Base-by-base conservation (phyloP, 1,140 invertebrate genomes). In the Drosophila arizonae region DNA sequence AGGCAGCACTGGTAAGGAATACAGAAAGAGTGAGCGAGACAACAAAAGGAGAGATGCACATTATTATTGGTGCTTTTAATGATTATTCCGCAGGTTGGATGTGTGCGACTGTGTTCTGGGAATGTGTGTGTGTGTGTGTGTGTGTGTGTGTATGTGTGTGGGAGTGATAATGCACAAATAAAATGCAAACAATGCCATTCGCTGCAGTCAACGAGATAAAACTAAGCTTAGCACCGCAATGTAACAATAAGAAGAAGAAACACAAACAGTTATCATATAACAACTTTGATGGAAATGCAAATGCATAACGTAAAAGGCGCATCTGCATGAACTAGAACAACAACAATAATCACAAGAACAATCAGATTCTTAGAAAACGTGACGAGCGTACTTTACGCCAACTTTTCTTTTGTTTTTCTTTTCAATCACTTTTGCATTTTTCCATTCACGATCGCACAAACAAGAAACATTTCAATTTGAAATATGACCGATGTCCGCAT, bases 151-250 rank as follows among this genome's bases (percentile, higher is more conserved):
- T 50, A 51, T 15, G 36, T 21, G n/a, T 62, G 52, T 73, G 71
- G 65, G 65, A 69, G 71, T 73, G 71, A 73, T 73, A 73, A 73
- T 73, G 71, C 65, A 73, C 65, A 69, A 61, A 61, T 17, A 54
- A 50, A 61, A 61, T 43, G 39, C 57, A 52, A 71, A 43, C 68
- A 74, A 60, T 73, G 57, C 57, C 61, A 58, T 36, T 66, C 26
- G 45, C 67, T 15, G 52, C 52, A 56, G 62, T 30, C 51, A 43
- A 62, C 66, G 65, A 69, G 71, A 73, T 73, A 73, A 69, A 73
- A 69, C 57, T 61, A 26, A 72, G 61, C 61, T 57, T 33, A 71
- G 45, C 67, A 36, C 13, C 28, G 28, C 4, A 62, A 26, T 50
- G 57, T 36, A 28, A 68, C 30, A 73, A 68, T 43, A 73, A 68